Base-by-base conservation (phyloP, 1,140 invertebrate species). In the Trichonephila clavata region DNA sequence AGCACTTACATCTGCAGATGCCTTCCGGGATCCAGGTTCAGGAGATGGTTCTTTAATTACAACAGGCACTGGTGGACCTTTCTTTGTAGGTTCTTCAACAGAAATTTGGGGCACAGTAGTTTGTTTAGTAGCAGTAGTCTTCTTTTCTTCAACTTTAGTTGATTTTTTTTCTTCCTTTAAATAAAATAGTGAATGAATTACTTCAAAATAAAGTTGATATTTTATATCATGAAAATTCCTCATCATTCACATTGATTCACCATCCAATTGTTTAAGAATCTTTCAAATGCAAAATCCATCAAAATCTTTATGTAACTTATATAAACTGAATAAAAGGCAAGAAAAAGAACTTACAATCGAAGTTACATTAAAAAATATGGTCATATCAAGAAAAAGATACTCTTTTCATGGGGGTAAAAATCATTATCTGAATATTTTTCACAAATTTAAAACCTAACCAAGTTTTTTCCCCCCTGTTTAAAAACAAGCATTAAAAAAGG, bases 21-120 rank as follows among this genome's bases (percentile, higher is more conserved):
- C 94, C 97, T 98, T 96, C 97, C 97, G 95, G 97, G 39, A 27
- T 50, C 92, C 89, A 18, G 94, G 95, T 93, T 94, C 94, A 27
- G 94, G 95, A 50, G 94, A 93, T 24, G 94, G 94, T 89, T 95
- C 94, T 93, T 95, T 94, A 63, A 95, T 86, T 27, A 93, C 18
- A 20, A 95, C 61, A 8, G 88, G 87, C 39, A 86, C 88, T 71
- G 84, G 88, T 21, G 88, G 87, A 3, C n/a, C 61, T 90, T 90
- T 87, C 27, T 80, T 86, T 90, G 90, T 24, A 65, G n/a, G 39
- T 80, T 94, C 93, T 87, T 94, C 90, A 16, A 90, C 88, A 27
- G 83, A 63, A 21, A 93, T 93, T 61, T 94, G 59, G 16, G 91
- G 93, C 43, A 90, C 94, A 21, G 61, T 32, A 27, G 81, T 6